Conservation (phyloP, 2,888 invertebrate species). For the Cryptus armator region DNA sequence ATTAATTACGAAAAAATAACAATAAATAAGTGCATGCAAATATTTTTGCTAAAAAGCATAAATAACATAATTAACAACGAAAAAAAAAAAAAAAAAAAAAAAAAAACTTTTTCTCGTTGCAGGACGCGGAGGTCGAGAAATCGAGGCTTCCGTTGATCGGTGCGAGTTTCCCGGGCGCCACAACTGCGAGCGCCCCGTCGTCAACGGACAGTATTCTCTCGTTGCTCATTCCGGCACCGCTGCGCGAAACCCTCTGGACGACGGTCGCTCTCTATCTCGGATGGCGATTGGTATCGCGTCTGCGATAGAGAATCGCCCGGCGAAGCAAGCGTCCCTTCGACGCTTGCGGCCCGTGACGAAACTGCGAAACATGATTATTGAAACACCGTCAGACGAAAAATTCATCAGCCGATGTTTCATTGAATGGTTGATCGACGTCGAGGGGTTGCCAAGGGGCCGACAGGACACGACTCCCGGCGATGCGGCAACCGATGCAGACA, state of each 20-base stretch:
- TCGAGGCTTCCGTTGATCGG: constrained; percentile 81
- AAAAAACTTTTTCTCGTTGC: constrained; percentile 73
- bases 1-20: too few relatives aligned
- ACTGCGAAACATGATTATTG: constrained; percentile 54
- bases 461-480: background rate
- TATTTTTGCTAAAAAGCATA: background rate
- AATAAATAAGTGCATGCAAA: too few relatives aligned
- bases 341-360: constrained; percentile 66
- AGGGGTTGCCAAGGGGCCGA: background rate
- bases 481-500: background rate
- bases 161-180: constrained; percentile 74
- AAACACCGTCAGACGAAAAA: background rate
- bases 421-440: constrained; percentile 4
- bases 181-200: constrained; percentile 72
- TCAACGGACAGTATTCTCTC: constrained; percentile 82
- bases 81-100: constrained; percentile 13
- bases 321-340: constrained; percentile 63
- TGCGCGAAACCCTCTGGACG: constrained; percentile 84
- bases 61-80: background rate
- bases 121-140: constrained; percentile 83
- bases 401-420: background rate
- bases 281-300: constrained; percentile 83
- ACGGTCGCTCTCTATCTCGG: constrained; percentile 84
- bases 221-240: constrained; percentile 82
- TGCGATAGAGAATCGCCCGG: constrained; percentile 80